These are phyloP conservation scores for Julus scandinavius DNA, from an alignment of 2,888 invertebrate species.

Conservation along the genomic window DNA sequence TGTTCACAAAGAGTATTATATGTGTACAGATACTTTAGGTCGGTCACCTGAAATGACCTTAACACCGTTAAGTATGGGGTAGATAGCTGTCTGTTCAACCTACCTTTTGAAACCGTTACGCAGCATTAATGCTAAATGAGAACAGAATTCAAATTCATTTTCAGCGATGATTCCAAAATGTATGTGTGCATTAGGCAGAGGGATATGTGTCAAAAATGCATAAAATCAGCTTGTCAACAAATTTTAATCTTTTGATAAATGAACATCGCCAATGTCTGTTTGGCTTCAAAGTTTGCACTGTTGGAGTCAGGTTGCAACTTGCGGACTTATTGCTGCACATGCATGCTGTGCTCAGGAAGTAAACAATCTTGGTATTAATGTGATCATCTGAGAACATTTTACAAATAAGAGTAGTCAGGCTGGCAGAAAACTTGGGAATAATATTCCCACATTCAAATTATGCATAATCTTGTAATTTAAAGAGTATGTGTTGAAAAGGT, in stretches of 20 bases:
- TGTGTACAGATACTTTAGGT: background rate
- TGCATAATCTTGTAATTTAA: too few species aligned
- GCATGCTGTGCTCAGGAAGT: too few species aligned
- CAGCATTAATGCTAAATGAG: background rate
- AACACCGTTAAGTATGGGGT: background rate
- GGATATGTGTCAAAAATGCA: background rate
- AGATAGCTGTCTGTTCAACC: background rate
- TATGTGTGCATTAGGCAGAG: background rate
- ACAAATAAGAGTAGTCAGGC: too few species aligned
- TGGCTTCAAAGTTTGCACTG: constrained; percentile 23
- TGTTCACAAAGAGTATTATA: background rate
- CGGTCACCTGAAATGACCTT: background rate
- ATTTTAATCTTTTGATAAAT: background rate
- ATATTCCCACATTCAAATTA: background rate
- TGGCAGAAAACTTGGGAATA: background rate
- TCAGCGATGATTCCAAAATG: background rate
- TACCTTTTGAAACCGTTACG: background rate
- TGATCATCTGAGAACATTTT: too few species aligned
- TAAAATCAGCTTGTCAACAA: background rate
- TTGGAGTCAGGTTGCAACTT: background rate
- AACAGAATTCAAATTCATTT: background rate
- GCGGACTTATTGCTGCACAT: too few species aligned
- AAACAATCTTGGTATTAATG: too few species aligned
- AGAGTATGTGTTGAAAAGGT: background rate
- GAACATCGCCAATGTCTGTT: background rate